Percentiles rank a stretch among this genome's conserved stretches.
Conservation (phyloP, 2,888 invertebrate species). For the Nesidiocoris tenuis region DNA sequence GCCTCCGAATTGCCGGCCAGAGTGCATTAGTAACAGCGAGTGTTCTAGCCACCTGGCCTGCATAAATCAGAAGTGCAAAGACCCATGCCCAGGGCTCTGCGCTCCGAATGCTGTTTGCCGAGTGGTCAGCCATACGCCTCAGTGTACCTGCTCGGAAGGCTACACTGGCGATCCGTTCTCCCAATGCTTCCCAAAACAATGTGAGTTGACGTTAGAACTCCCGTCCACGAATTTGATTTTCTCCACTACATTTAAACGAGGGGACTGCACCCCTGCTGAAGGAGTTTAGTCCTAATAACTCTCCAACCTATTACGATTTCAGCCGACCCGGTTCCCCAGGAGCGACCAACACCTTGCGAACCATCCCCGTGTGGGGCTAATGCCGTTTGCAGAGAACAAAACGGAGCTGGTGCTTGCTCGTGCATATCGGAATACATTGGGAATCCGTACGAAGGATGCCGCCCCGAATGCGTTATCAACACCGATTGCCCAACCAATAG, state of each 20-base stretch:
- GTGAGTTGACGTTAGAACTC: conserved; percentile 41
- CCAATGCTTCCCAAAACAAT: conserved; percentile 58
- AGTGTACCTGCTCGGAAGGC: conserved; percentile 63
- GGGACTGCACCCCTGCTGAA: background rate
- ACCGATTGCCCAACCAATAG: conserved; percentile 71
- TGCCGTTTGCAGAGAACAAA: conserved; percentile 69
- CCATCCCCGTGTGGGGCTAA: conserved; percentile 76
- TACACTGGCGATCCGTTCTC: conserved; percentile 68
- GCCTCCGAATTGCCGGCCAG: conserved; percentile 72
- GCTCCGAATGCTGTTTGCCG: conserved; percentile 70
- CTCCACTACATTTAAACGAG: background rate
- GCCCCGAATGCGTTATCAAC: conserved; percentile 76
- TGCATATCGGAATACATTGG: conserved; percentile 72
- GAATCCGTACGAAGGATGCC: conserved; percentile 69
- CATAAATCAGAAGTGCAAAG: conserved; percentile 69
- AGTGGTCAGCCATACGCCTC: conserved; percentile 73
- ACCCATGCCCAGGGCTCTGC: conserved; percentile 69
- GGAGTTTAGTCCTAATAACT: background rate
- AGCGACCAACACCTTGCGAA: conserved; percentile 61
- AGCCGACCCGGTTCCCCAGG: conserved; percentile 36
- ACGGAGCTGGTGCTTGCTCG: conserved; percentile 72
- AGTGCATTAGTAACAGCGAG: conserved; percentile 71
- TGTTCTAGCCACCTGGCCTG: conserved; percentile 68
- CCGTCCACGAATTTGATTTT: background rate
- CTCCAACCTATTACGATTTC: background rate